Conservation (phyloP, 2,113 vertebrate genomes). For the Oryzias curvinotus region DNA sequence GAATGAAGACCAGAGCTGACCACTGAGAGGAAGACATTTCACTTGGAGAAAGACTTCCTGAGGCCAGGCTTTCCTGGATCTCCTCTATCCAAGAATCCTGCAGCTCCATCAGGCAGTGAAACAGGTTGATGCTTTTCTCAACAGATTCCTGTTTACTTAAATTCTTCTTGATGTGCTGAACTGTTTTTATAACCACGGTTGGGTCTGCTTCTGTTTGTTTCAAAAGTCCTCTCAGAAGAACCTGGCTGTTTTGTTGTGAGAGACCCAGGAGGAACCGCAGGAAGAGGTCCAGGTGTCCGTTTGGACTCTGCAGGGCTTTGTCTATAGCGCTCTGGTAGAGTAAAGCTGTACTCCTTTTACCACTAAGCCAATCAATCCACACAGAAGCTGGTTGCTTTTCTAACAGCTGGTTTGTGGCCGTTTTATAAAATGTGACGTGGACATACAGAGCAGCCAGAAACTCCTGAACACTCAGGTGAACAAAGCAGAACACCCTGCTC, state of each 20-base stretch:
- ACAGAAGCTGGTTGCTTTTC: background rate
- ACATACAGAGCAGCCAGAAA: conserved; percentile 50
- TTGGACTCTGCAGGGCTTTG: conserved; percentile 27
- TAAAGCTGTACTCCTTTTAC: background rate
- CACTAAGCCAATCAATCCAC: background rate
- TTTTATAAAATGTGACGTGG: conserved; percentile 24
- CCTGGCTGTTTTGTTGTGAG: conserved; percentile 23
- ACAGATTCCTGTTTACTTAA: conserved; percentile 4
- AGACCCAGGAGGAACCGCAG: conserved; percentile 38
- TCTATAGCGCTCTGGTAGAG: conserved; percentile 19
- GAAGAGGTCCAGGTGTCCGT: conserved; percentile 41
- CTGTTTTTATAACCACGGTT: background rate
- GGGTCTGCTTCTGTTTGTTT: background rate
- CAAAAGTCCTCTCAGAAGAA: conserved; percentile 6
- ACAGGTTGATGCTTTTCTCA: conserved; percentile 42
- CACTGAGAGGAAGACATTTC: conserved; percentile 21
- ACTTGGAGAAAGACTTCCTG: background rate
- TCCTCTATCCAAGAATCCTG: background rate
- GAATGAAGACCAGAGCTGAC: conserved; percentile 34
- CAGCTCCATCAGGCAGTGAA: conserved; percentile 38
- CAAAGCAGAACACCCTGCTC: conserved; percentile 35
- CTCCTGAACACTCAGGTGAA: conserved; percentile 34
- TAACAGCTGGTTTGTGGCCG: conserved; percentile 25
- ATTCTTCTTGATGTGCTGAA: conserved; percentile 25
- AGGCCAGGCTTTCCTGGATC: conserved; percentile 2